These are phyloP conservation scores for Lacerta agilis DNA, from an alignment of 2,797 vertebrate genomes.

Conservation along the genomic window DNA sequence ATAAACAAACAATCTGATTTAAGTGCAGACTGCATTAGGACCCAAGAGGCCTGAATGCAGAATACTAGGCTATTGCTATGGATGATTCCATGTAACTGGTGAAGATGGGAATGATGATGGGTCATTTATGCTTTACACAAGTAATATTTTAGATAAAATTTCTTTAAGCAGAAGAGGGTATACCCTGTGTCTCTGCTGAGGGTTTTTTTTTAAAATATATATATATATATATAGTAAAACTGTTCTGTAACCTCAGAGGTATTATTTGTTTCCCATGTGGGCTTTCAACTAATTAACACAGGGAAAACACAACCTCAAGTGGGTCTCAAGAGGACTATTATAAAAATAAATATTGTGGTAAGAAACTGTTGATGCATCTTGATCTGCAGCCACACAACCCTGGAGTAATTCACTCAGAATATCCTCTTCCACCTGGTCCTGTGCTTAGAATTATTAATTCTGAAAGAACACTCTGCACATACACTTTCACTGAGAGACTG, in stretches of 20 bases:
- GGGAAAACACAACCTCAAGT: conserved; percentile 36
- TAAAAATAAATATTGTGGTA: conserved; percentile 14
- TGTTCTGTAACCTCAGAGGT: background rate
- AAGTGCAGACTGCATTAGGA: conserved; percentile 59
- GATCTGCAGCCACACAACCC: background rate
- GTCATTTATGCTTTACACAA: conserved; percentile 43
- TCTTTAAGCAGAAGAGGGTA: background rate
- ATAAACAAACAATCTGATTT: conserved; percentile 60
- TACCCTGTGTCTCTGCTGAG: background rate
- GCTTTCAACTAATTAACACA: conserved; percentile 34
- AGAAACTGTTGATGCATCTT: background rate
- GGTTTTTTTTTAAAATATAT: conserved; percentile 1
- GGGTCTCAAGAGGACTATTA: conserved; percentile 3
- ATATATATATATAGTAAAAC: background rate
- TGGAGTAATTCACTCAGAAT: background rate
- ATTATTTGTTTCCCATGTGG: background rate
- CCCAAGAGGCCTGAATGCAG: conserved; percentile 58
- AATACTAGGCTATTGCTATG: conserved; percentile 60
- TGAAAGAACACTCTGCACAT: background rate
- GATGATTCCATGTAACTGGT: conserved; percentile 60
- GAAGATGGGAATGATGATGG: conserved; percentile 55
- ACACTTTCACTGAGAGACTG: background rate
- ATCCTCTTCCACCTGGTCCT: background rate
- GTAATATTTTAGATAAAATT: conserved; percentile 16
- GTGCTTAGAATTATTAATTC: background rate